Base-by-base conservation (phyloP, 2,888 invertebrate species). In the Acleris emargana region DNA sequence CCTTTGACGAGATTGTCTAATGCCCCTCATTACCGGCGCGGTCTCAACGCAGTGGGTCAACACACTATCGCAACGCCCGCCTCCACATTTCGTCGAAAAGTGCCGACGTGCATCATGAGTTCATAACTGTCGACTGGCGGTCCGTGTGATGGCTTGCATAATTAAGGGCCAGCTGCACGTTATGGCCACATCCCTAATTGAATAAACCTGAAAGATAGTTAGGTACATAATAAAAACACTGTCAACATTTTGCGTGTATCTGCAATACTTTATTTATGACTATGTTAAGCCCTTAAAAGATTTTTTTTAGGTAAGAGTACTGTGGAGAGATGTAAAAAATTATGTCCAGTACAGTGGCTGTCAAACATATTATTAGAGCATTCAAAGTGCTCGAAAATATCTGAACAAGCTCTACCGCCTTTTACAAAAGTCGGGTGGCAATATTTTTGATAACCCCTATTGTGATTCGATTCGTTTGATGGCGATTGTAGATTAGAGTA, bases 41-140 rank as follows among this genome's bases (percentile, higher is more conserved):
- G 43, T 53, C 64, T 66, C 60, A 61, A 66, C 66, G 61, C 32
- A 45, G 54, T 54, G 57, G 61, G 66, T 66, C 66, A 61, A 61
- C 47, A 61, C 45, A 61, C 66, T 61, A 57, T 66, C 61, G 66
- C 61, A 66, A 38, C 22, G 20, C 9, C 49, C 22, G 20, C 9
- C 49, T 38, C 25, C 17, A 47, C 57, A 57, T 60, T 66, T 57
- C 57, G 50, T 61, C 43, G 59, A 66, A 66, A 60, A 52, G 52
- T 45, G 57, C 22, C 3, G 22, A 20, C 64, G 18, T 45, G 55
- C 59, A 55, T 54, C 58, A 18, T 53, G 50, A 42, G n/a, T 43
- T 38, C 61, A 47, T 47, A 45, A 22, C 49, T 38, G 38, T 38
- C 38, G 38, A 3, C 38, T 13, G 38, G 49, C 54, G 60, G 64